These are phyloP conservation scores for Trichacis sp. DNA, from an alignment of 2,888 invertebrate species.

Conservation along the genomic window DNA sequence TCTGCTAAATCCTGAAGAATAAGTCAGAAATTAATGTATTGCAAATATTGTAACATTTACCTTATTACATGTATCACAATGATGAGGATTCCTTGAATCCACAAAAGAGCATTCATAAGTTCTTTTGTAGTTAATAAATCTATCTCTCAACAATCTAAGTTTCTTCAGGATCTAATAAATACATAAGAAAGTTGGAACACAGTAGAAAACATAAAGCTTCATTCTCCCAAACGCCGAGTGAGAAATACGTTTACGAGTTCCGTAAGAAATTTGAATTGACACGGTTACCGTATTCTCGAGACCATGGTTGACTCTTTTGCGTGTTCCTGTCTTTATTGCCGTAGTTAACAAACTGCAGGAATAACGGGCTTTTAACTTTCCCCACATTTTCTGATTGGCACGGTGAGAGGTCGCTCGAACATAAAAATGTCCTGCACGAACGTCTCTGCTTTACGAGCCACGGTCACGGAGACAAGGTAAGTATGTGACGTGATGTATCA, in stretches of 20 bases:
- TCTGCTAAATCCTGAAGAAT: too few species aligned
- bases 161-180: neutral
- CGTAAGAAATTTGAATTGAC: slow-evolving; percentile 32
- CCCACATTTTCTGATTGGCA: slow-evolving; percentile 49
- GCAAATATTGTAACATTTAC: too few species aligned
- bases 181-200: neutral
- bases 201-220: neutral
- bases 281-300: slow-evolving; percentile 24
- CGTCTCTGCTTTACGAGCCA: slow-evolving; percentile 34
- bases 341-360: slow-evolving; percentile 46
- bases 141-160: neutral
- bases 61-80: too few species aligned
- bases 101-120: too few species aligned
- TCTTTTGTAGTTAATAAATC: neutral
- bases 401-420: slow-evolving; percentile 27
- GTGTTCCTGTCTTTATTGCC: slow-evolving; percentile 34
- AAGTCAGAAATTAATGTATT: too few species aligned
- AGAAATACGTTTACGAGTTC: slow-evolving; percentile 18
- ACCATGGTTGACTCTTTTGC: slow-evolving; percentile 24
- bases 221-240: neutral
- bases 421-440: slow-evolving; percentile 40
- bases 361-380: slow-evolving; percentile 50
- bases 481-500: slow-evolving; percentile 22
- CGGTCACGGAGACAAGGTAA: slow-evolving; percentile 18
- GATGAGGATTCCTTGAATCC: too few species aligned